These are phyloP conservation scores for Pachypanchax playfairii DNA, from an alignment of 2,113 vertebrate genomes.

Conservation along the genomic window DNA sequence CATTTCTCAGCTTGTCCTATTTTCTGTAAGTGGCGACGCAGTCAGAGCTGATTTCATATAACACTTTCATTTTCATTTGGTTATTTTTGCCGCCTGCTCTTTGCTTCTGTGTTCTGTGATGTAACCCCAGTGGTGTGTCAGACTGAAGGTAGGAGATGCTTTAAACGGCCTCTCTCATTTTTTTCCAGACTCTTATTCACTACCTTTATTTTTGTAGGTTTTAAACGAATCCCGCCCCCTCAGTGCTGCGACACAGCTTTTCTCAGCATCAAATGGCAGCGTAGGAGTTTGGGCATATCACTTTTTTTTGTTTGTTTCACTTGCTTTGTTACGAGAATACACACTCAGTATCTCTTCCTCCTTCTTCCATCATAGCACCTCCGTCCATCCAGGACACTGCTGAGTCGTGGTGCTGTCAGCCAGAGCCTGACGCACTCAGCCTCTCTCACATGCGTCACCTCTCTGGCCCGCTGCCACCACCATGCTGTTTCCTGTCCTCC, in stretches of 20 bases:
- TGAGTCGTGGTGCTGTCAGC: conserved; percentile 65
- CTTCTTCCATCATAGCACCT: conserved; percentile 73
- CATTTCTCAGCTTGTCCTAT: conserved; percentile 21
- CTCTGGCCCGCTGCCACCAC: conserved; percentile 44
- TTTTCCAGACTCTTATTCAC: conserved; percentile 48
- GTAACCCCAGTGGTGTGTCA: conserved; percentile 69
- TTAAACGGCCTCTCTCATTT: conserved; percentile 27
- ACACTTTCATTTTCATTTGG: conserved; percentile 55
- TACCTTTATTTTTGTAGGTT: conserved; percentile 48
- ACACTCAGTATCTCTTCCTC: conserved; percentile 31
- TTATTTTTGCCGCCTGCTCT: conserved; percentile 58
- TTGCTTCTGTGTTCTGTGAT: conserved; percentile 49
- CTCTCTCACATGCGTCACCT: conserved; percentile 69
- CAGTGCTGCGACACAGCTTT: conserved; percentile 69
- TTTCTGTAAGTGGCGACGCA: conserved; percentile 13
- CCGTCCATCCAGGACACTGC: conserved; percentile 72
- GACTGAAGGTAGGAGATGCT: conserved; percentile 65
- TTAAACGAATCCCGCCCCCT: conserved; percentile 68
- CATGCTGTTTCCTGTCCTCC: conserved; percentile 62
- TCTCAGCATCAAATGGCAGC: conserved; percentile 57
- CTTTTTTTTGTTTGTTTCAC: conserved; percentile 10
- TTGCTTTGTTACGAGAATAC: conserved; percentile 20
- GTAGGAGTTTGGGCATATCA: conserved; percentile 66
- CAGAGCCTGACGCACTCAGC: conserved; percentile 72
- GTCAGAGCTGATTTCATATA: conserved; percentile 27